These are phyloP conservation scores for Pyralis farinalis DNA, from an alignment of 2,888 invertebrate species.

Conservation along the genomic window DNA sequence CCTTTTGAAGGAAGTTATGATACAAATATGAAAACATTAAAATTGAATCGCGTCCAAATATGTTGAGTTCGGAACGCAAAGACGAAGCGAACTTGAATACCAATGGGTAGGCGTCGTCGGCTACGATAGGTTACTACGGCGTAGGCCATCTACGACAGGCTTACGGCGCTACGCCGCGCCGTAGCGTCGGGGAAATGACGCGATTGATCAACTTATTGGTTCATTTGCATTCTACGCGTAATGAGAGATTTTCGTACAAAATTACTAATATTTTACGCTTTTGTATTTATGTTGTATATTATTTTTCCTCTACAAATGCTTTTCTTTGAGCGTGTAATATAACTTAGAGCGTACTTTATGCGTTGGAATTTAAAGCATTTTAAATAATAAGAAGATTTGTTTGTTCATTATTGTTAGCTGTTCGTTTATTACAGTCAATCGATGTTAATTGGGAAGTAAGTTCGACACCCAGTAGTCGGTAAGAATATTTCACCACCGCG, in stretches of 20 bases:
- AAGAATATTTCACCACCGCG: slow-evolving; percentile 76
- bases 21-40: slow-evolving; percentile 74
- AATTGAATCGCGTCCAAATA: slow-evolving; percentile 75
- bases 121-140: slow-evolving; percentile 40
- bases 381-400: not conserved
- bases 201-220: slow-evolving; percentile 14
- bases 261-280: not conserved
- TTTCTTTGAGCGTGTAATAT: no score
- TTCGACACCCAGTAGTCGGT: slow-evolving; percentile 71
- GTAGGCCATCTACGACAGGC: slow-evolving; percentile 61
- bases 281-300: no score
- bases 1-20: slow-evolving; percentile 68
- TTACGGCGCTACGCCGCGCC: slow-evolving; percentile 27
- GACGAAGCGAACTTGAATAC: slow-evolving; percentile 55
- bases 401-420: slow-evolving; percentile 24
- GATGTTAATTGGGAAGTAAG: slow-evolving; percentile 75
- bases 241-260: slow-evolving; percentile 4
- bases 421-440: slow-evolving; percentile 56
- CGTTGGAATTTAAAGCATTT: not conserved
- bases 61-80: slow-evolving; percentile 62
- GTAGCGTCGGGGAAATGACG: slow-evolving; percentile 19
- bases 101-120: slow-evolving; percentile 42
- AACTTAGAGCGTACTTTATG: no score
- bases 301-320: no score
- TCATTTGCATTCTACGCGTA: slow-evolving; percentile 10